These are phyloP conservation scores for Tapirus terrestris DNA, from an alignment of 2,113 vertebrate species.

Conservation along the genomic window DNA sequence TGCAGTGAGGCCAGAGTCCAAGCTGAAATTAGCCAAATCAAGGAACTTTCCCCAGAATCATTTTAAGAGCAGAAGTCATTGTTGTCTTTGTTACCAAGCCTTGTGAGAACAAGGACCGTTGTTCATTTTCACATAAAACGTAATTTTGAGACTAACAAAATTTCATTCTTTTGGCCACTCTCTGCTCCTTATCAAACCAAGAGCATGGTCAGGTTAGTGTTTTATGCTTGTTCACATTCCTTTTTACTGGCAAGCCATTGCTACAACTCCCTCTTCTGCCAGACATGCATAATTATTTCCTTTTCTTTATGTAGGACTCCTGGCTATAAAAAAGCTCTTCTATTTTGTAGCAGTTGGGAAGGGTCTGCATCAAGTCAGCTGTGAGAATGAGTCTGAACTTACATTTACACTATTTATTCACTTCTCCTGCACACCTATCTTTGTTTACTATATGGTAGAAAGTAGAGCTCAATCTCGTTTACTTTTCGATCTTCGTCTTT, in stretches of 20 bases:
- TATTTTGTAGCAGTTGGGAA: not conserved
- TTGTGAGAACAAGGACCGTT: not conserved
- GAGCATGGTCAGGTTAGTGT: not conserved
- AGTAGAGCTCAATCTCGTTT: not conserved
- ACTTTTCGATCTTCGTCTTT: constrained; percentile 38
- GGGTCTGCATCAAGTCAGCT: not conserved
- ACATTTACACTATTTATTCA: not conserved
- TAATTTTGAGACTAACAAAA: not conserved
- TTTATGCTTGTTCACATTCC: constrained; percentile 46
- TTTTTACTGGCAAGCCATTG: constrained; percentile 73
- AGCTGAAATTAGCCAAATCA: not conserved
- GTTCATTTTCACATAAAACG: not conserved
- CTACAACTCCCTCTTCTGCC: constrained; percentile 86
- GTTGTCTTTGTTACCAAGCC: constrained; percentile 7
- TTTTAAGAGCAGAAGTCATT: not conserved
- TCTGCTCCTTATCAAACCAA: constrained; percentile 36
- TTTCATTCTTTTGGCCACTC: not conserved
- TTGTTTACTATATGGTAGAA: not conserved
- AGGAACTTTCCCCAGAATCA: rapidly evolving
- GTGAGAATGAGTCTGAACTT: not conserved
- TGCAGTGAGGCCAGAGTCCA: not conserved
- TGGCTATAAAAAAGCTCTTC: constrained; percentile 38
- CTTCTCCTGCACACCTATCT: not conserved
- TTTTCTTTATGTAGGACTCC: constrained; percentile 33
- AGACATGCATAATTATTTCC: constrained; percentile 70